phyloP scores from a whole-genome alignment of 1,140 invertebrate genomes.

The Glossosoma conforme region DNA sequence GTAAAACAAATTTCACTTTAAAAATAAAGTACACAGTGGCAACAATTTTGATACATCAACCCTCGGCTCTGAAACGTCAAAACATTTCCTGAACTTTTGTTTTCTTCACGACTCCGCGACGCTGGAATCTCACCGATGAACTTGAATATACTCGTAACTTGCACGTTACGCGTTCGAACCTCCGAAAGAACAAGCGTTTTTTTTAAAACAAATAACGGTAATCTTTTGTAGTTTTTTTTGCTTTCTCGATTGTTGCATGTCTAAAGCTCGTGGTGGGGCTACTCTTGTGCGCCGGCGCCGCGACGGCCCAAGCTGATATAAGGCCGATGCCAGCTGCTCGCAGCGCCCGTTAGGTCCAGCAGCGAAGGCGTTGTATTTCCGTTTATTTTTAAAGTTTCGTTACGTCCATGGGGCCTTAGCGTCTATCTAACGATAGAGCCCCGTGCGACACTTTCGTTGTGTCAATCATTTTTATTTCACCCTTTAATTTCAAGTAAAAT shows the following conservation, averaged over 20 bases:
- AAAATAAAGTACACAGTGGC: no score
- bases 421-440: constrained; percentile 21
- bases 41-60: no score
- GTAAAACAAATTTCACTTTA: no score
- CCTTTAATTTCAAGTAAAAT: constrained; percentile 7
- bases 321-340: constrained; percentile 39
- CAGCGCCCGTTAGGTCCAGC: constrained; percentile 48
- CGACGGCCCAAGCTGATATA: constrained; percentile 47
- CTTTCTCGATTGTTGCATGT: no score
- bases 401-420: constrained; percentile 32
- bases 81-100: no score
- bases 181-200: constrained; percentile 2
- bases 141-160: not conserved
- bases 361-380: constrained; percentile 45
- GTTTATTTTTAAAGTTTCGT: constrained; percentile 35
- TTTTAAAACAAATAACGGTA: no score
- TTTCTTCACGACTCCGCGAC: no score
- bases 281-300: constrained; percentile 35
- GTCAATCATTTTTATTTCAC: constrained; percentile 13
- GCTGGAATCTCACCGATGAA: not conserved
- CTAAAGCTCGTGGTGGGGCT: constrained; percentile 7
- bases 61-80: no score
- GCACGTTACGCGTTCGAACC: not conserved
- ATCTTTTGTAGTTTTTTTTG: no score
- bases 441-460: constrained; percentile 19